These are phyloP conservation scores for Scyliorhinus canicula DNA, from an alignment of 2,797 vertebrate genomes.

Conservation along the genomic window DNA sequence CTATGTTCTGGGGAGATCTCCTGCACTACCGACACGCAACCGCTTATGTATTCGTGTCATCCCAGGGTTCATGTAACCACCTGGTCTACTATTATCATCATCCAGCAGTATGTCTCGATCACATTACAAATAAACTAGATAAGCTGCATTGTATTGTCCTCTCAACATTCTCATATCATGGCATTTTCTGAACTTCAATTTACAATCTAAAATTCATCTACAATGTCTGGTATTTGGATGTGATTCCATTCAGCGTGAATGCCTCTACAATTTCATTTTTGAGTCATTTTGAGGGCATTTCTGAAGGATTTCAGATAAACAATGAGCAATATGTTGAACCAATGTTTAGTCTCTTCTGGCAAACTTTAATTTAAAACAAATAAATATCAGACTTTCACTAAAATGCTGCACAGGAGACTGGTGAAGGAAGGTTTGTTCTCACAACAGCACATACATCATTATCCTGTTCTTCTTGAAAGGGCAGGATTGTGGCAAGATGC, in stretches of 20 bases:
- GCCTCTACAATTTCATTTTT: not conserved
- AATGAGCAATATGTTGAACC: not conserved
- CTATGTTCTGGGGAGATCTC: too few species aligned
- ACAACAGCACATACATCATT: not conserved
- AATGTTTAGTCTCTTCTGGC: not conserved
- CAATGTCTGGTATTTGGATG: not conserved
- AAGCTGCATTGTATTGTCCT: too few species aligned
- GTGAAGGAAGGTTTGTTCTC: not conserved
- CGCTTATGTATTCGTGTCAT: too few species aligned
- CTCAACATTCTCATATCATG: too few species aligned
- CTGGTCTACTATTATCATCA: not conserved
- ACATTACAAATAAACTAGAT: not conserved
- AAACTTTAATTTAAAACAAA: not conserved
- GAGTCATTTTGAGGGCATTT: not conserved
- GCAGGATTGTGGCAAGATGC: too few species aligned
- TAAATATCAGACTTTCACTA: not conserved
- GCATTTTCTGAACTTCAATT: not conserved
- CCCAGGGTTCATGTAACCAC: not conserved
- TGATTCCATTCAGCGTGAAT: not conserved
- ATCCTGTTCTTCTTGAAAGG: too few species aligned
- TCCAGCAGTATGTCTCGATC: not conserved
- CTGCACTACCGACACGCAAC: too few species aligned
- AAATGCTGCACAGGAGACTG: not conserved
- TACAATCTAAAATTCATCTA: not conserved
- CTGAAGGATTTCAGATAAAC: not conserved